Evolutionary conservation across 2,797 vertebrate genomes (phyloP).

Genomic region (Phoebastria nigripes): DNA sequence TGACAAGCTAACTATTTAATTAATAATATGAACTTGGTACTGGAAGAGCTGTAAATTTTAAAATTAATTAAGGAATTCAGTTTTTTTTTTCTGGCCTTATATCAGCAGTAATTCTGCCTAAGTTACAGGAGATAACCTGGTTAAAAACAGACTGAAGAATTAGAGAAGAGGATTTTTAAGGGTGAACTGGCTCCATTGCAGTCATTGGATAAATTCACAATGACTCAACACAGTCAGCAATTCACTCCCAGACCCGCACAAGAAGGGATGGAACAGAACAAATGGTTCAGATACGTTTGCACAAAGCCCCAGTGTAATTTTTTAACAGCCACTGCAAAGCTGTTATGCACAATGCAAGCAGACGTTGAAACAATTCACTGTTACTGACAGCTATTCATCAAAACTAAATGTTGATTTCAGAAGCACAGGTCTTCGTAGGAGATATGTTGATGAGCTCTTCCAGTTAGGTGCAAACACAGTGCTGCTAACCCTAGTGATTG

Average conservation of each 20-base stretch:
- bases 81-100: background rate
- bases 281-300: background rate
- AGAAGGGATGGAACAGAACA: background rate
- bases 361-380: background rate
- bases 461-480: background rate
- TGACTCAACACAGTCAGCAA: background rate
- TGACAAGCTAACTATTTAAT: background rate
- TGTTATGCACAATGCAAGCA: background rate
- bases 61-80: background rate
- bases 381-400: background rate
- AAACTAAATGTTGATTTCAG: background rate
- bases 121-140: background rate
- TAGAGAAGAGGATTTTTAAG: background rate
- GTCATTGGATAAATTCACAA: background rate
- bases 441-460: background rate
- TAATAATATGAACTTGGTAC: background rate
- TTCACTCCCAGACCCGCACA: background rate
- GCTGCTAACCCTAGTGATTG: background rate
- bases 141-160: background rate
- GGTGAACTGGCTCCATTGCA: background rate
- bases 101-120: background rate
- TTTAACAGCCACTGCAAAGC: background rate
- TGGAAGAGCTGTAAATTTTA: background rate
- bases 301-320: background rate
- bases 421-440: background rate